Base-by-base conservation (phyloP, 2,797 vertebrate species). In the Pseudochromis fuscus region DNA sequence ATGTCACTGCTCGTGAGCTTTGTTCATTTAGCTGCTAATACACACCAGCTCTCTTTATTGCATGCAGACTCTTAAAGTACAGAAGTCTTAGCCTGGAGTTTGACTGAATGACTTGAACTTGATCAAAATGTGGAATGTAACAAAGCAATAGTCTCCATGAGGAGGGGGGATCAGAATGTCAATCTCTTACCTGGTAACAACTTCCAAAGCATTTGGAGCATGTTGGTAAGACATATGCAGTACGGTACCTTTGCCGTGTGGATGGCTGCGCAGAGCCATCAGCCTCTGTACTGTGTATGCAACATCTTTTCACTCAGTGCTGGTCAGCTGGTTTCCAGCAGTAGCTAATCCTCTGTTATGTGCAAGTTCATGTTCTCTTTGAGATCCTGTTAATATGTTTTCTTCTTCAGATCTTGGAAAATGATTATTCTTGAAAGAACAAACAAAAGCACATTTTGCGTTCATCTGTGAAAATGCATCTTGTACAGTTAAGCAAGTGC, bases 401-500 rank as follows among this genome's bases (percentile, higher is more conserved):
- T 30, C 35, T 65, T 45, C 59, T 33, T 66, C 66, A 76, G 61
- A 76, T 81, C 62, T 62, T 75, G 46, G 58, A 30, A 75, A 81
- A 56, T n/a, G 13, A 58, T 67, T 55, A 67, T 58, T 79, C n/a
- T 72, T 48, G 35, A 70, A 42, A 52, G 46, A 67, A 80, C 68
- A 52, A 82, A 72, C 72, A 65, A 64, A 87, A 89, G 82, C 88
- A 87, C 83, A 89, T 85, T 86, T 86, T 84, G 87, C 81, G 72
- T 85, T 83, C 79, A 89, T 87, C 75, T 89, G 90, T 89, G 81
- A 90, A 91, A 87, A 87, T 66, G 77, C 83, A 93, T 87, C 79
- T 82, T 89, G 87, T 82, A 90, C 90, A 91, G 87, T 85, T 62
- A 51, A 86, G 82, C 72, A 85, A 89, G 85, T 90, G 88, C 85